Base-by-base conservation (phyloP, 64 coral and sea anemone genomes). In the Montipora capricornis region DNA sequence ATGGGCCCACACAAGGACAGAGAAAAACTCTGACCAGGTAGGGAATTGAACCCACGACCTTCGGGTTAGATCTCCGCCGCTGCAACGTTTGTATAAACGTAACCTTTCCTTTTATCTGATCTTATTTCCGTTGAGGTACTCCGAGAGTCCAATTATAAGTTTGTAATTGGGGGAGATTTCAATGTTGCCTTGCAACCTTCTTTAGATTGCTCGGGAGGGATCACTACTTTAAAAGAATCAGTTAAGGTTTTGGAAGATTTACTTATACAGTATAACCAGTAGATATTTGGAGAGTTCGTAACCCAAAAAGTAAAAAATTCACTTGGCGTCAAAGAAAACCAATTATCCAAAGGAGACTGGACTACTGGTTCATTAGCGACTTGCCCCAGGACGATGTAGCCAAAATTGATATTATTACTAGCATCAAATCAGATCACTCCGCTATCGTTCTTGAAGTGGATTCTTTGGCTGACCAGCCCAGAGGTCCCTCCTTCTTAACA, bases 281-380 rank as follows among this genome's bases (percentile, higher is more conserved):
- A 6, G 87, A 89, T 45, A 89, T 89, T 12, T 77, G 74, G 87
- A 70, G 87, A 77, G n/a, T 77, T 62, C 74, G 49, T 2, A 89
- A 76, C 5, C 87, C 87, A 10, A 51, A 89, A 13, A 5, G 5
- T 6, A 73, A 89, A 89, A 76, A 55, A 14, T 89, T 57, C 76
- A 89, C 53, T 0, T 89, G 87, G 87, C 45, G 52, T 5, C 87
- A 89, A 89, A 66, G n/a, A 89, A 89, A n/a, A 15, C 71, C 87
- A 16, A 17, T 77, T 14, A 78, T 89, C 44, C 74, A 89, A 47
- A 77, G 87, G 78, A 53, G 87, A 37, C 59, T 89, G 22, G 87
- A 89, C 19, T 77, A 37, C 45, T 89, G 87, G 0, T 66, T 89
- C 20, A 61, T 77, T n/a, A 77, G 48, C 14, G 53, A 89, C 50